These are phyloP conservation scores for Aphaenogaster floridana DNA, from an alignment of 1,140 invertebrate species.

Conservation along the genomic window DNA sequence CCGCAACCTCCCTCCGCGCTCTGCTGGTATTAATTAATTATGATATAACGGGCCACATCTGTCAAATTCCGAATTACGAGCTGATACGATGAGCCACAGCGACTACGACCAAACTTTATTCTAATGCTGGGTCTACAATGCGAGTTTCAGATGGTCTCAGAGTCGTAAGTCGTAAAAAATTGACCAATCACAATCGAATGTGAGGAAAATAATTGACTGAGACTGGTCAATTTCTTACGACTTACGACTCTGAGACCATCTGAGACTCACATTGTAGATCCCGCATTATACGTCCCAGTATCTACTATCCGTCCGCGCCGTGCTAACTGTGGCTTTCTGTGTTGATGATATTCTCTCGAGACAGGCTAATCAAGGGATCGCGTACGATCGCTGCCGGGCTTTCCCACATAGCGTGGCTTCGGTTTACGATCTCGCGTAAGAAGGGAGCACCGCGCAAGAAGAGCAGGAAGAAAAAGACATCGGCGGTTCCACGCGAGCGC, in stretches of 20 bases:
- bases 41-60: conserved; percentile 27
- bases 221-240: too few species aligned
- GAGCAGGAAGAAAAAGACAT: conserved; percentile 51
- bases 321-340: background rate
- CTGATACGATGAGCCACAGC: background rate
- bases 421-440: conserved; percentile 44
- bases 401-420: conserved; percentile 39
- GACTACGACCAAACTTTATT: background rate
- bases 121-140: too few species aligned
- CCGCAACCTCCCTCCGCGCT: background rate
- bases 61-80: conserved; percentile 43
- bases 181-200: too few species aligned
- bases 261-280: too few species aligned
- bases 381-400: conserved; percentile 5
- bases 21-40: conserved; percentile 46
- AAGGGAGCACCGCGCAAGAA: conserved; percentile 43
- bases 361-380: background rate
- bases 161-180: too few species aligned
- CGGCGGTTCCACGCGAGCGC: conserved; percentile 11
- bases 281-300: background rate
- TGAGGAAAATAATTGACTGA: too few species aligned
- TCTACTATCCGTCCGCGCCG: background rate
- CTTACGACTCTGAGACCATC: too few species aligned
- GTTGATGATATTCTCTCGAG: background rate
- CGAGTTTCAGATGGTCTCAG: too few species aligned